phyloP scores from a whole-genome alignment of 2,113 vertebrate species.

The Rhabdomys dilectus region DNA sequence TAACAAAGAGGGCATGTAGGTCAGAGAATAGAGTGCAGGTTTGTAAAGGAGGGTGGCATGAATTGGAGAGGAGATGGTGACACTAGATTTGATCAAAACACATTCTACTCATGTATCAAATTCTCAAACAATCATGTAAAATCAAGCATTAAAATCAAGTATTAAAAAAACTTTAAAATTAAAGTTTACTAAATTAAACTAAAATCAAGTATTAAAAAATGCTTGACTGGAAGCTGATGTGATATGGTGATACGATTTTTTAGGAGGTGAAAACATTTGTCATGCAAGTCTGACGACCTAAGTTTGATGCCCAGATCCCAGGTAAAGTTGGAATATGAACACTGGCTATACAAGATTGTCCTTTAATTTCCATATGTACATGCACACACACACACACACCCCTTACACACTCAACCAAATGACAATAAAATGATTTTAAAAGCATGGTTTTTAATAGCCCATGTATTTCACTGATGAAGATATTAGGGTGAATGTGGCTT shows the following conservation, averaged over 20 bases:
- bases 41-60: rapidly evolving
- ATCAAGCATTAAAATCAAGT: neutral
- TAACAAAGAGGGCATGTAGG: neutral
- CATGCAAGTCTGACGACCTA: neutral
- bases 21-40: neutral
- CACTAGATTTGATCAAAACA: neutral
- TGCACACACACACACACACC: neutral
- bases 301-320: neutral
- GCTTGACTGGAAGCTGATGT: too few relatives aligned
- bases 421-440: neutral
- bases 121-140: neutral
- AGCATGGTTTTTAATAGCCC: neutral
- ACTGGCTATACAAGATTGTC: neutral
- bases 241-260: neutral
- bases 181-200: too few relatives aligned
- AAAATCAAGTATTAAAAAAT: too few relatives aligned
- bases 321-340: neutral
- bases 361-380: neutral
- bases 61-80: neutral
- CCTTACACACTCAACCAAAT: neutral
- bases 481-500: conserved; percentile 51
- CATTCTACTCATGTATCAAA: neutral
- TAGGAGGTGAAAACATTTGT: neutral
- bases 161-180: neutral
- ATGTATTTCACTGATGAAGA: neutral